Evolutionary conservation across 2,888 invertebrate genomes (phyloP).

Genomic region (Balanococcus diminutus): DNA sequence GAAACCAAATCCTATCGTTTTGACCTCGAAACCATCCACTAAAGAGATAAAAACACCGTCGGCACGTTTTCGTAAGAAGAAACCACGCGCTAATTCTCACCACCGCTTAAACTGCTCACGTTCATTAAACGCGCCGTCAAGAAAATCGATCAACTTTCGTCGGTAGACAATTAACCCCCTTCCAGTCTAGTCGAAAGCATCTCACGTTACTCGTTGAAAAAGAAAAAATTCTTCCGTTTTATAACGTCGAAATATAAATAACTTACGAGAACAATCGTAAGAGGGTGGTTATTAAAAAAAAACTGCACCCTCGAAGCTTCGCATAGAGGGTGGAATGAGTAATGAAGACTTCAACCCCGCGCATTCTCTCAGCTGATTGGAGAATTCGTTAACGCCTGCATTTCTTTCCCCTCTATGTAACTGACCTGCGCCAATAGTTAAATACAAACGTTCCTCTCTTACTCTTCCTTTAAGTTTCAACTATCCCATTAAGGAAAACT

Average conservation of each 20-base stretch:
- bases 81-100: neutral
- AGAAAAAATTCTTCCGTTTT: neutral
- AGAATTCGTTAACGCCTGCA: conserved; percentile 54
- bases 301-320: conserved; percentile 24
- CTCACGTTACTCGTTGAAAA: neutral
- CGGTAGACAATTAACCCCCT: conserved; percentile 26
- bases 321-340: conserved; percentile 50
- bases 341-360: conserved; percentile 50
- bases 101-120: neutral
- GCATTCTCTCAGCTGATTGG: conserved; percentile 52
- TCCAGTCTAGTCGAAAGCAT: conserved; percentile 31
- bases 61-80: neutral
- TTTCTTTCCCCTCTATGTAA: conserved; percentile 48
- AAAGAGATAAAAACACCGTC: neutral
- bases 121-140: neutral
- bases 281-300: conserved; percentile 32
- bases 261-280: conserved; percentile 1
- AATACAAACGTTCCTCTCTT: conserved; percentile 48
- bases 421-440: conserved; percentile 55
- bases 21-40: neutral
- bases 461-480: conserved; percentile 23
- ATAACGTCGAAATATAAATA: conserved; percentile 21
- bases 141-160: conserved; percentile 11
- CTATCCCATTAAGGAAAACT: conserved; percentile 50
- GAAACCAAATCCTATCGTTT: too few relatives aligned